phyloP scores from a whole-genome alignment of 2,888 invertebrate genomes.

The Idaea dimidiata region DNA sequence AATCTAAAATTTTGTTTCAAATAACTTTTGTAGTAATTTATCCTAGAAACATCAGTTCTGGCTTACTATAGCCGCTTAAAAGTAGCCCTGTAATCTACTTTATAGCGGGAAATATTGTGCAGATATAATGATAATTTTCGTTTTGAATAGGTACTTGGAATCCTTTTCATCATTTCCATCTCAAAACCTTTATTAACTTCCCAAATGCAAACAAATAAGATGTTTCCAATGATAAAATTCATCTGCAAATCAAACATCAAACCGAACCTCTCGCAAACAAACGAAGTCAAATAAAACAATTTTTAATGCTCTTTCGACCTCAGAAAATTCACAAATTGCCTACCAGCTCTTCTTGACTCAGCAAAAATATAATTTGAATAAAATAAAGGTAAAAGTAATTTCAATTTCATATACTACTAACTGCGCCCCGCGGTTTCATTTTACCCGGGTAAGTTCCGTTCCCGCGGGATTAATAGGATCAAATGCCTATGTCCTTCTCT shows the following conservation, averaged over 20 bases:
- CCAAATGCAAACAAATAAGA: background rate
- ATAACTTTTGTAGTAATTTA: too few species aligned
- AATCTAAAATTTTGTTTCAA: too few species aligned
- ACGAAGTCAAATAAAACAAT: background rate
- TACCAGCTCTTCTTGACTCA: background rate
- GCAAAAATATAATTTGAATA: slow-evolving; percentile 15
- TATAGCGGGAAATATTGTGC: too few species aligned
- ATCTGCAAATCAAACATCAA: background rate
- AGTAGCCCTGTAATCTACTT: too few species aligned
- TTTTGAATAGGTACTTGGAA: background rate
- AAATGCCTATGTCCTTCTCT: too few species aligned
- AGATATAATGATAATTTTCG: too few species aligned
- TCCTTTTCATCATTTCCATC: background rate
- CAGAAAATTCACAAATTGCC: slow-evolving; percentile 1
- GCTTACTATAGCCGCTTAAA: too few species aligned
- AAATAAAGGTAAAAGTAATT: slow-evolving; percentile 15
- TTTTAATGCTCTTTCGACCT: background rate
- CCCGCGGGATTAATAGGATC: too few species aligned
- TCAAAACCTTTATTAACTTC: background rate
- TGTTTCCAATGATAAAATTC: background rate
- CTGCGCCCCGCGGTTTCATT: too few species aligned
- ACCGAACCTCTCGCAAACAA: background rate
- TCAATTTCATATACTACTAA: slow-evolving; percentile 31
- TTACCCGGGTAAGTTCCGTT: too few species aligned
- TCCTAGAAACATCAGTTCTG: too few species aligned